Evolutionary conservation across 2,888 invertebrate species (phyloP), one percentile per base, ranked within the genome.

Genomic region (Hoplodrina blanda): DNA sequence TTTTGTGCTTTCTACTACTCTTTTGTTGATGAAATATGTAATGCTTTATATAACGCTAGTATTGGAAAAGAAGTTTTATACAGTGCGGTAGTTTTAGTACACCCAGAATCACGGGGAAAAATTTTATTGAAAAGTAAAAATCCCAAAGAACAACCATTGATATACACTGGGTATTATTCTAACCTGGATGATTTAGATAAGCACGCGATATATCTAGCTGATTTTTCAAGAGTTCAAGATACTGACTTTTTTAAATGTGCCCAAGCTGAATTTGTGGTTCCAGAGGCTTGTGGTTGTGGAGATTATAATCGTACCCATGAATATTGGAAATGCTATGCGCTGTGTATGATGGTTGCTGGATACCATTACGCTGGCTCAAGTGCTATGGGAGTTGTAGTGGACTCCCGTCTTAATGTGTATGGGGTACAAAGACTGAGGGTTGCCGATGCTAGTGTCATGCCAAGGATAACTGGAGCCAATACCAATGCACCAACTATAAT

Each of bases 361-460:
- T 98, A 97, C 83, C 97, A 98, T 90, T 97, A 97, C 0, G 92
- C 96, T 0, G 97, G 97, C 0, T 97, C 98, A 0, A 97, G 97
- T 69, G 97, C 97, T 87, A 97, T 98, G 97, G 98, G 97, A 0
- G 96, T 97, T 0, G 98, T 98, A 1, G 97, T 98, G 0, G 97
- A 97, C 90, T 94, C 96, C 0, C 88, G 97, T 54, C 89, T 98
- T 2, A 94, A 93, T 59, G 97, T 98, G 0, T 95, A 96, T 59
- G 97, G 97, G 0, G 94, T 97, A 0, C 87, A 94, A 5, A 96
- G 97, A 10, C 91, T 98, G 1, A 93, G 98, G 41, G 97, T 98
- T 0, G 96, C 96, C 0, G 98, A 98, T 88, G 97, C 97, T 0
- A 97, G 97, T 55, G 96, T 98, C n/a, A 98, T 98, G 97, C 98